These are phyloP conservation scores for Drosophila vallismaia DNA, from an alignment of 2,888 invertebrate genomes.

Conservation along the genomic window DNA sequence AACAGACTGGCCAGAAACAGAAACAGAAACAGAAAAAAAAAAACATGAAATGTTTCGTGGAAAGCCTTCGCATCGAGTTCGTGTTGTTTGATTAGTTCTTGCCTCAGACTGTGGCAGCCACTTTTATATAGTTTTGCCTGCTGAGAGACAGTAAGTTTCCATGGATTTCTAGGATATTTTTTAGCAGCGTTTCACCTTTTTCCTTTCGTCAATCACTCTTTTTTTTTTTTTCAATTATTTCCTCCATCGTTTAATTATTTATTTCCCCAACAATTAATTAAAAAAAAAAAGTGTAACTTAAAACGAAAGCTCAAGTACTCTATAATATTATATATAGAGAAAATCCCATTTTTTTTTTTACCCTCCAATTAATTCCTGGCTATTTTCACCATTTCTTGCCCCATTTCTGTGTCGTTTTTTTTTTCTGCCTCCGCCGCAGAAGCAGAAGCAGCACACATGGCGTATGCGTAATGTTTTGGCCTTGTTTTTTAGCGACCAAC, in stretches of 20 bases:
- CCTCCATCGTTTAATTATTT: constrained; percentile 24
- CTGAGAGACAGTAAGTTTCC: constrained; percentile 26
- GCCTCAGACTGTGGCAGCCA: constrained; percentile 6
- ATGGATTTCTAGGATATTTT: neutral
- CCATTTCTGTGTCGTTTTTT: constrained; percentile 14
- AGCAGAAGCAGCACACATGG: constrained; percentile 44
- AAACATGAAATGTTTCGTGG: constrained; percentile 60
- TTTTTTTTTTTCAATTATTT: constrained; percentile 11
- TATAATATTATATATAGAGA: constrained; percentile 8
- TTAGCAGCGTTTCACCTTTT: too few relatives aligned
- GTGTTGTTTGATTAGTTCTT: constrained; percentile 35
- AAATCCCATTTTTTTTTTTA: too few relatives aligned
- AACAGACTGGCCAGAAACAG: neutral
- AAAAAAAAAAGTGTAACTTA: constrained; percentile 41
- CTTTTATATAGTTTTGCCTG: constrained; percentile 18
- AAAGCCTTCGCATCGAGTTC: constrained; percentile 54
- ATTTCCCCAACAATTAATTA: constrained; percentile 46
- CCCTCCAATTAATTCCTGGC: constrained; percentile 57
- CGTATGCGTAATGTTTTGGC: constrained; percentile 70
- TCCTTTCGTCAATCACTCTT: neutral
- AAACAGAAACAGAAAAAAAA: constrained; percentile 9
- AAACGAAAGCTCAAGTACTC: constrained; percentile 43
- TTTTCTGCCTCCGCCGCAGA: neutral
- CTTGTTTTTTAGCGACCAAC: constrained; percentile 24
- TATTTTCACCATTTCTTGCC: constrained; percentile 44